A percentile compares a stretch with the other conserved stretches of the same genome.
These are phyloP conservation scores for Helicoverpa armigera DNA, from an alignment of 1,140 invertebrate species.

Conservation along the genomic window DNA sequence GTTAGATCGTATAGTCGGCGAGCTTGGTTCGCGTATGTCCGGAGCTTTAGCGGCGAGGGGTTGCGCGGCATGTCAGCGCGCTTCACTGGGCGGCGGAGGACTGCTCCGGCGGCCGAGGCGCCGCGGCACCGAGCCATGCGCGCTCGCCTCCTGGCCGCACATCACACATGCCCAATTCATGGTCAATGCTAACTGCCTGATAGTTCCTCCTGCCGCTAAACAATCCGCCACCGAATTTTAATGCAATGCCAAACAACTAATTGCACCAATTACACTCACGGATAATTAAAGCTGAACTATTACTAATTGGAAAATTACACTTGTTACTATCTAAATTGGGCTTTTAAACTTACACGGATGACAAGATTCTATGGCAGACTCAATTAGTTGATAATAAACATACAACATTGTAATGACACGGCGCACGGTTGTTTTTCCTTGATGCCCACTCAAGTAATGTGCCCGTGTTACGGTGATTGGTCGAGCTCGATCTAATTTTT, in stretches of 20 bases:
- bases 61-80: constrained; percentile 73
- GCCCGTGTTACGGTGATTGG: constrained; percentile 2
- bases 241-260: constrained; percentile 25
- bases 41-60: constrained; percentile 59
- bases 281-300: constrained; percentile 43
- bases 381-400: constrained; percentile 37
- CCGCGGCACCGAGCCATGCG: constrained; percentile 70
- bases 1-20: constrained; percentile 41
- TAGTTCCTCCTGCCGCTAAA: constrained; percentile 51
- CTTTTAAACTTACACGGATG: constrained; percentile 36
- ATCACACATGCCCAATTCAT: constrained; percentile 67
- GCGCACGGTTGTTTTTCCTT: constrained; percentile 18
- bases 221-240: constrained; percentile 43
- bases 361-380: constrained; percentile 26
- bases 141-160: constrained; percentile 59
- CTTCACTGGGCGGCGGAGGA: constrained; percentile 67
- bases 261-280: constrained; percentile 42
- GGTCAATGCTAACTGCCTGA: constrained; percentile 76
- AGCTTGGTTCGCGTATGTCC: constrained; percentile 52
- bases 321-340: constrained; percentile 30
- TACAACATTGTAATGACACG: constrained; percentile 9
- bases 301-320: constrained; percentile 47
- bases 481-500: constrained; percentile 16
- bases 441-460: constrained; percentile 15
- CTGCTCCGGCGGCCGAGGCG: constrained; percentile 60